Conservation (phyloP, 2,113 vertebrate genomes). For the Zootoca vivipara region DNA sequence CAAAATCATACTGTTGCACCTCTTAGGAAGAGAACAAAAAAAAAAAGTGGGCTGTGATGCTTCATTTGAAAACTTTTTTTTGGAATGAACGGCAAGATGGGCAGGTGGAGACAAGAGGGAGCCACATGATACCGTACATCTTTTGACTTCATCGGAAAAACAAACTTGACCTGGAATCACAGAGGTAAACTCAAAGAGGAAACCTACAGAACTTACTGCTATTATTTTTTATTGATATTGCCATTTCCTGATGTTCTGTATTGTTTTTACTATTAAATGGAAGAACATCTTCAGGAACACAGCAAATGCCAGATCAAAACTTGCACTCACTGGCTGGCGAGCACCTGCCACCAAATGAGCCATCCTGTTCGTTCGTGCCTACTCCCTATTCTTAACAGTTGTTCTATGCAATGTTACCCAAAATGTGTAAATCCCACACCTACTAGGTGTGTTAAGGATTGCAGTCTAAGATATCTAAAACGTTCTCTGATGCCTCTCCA, state of each 20-base stretch:
- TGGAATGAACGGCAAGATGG: not conserved
- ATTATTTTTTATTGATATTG: no score
- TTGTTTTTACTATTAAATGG: not conserved
- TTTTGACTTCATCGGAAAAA: not conserved
- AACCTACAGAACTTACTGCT: not conserved
- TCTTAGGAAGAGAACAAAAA: not conserved
- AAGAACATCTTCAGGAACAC: not conserved
- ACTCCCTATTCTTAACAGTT: not conserved
- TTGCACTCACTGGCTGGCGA: not conserved
- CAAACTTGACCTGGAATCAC: not conserved
- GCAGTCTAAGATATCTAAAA: not conserved
- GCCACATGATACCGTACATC: not conserved
- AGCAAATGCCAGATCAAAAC: not conserved
- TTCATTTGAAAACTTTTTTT: not conserved
- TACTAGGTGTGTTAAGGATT: not conserved
- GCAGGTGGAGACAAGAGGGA: not conserved
- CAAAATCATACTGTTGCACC: not conserved
- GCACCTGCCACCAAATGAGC: not conserved
- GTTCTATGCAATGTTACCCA: not conserved
- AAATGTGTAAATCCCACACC: not conserved
- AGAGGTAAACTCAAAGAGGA: not conserved
- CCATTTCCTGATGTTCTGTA: no score
- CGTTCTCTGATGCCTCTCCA: not conserved
- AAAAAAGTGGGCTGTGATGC: not conserved
- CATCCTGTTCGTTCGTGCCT: not conserved